These are phyloP conservation scores for Azorinus chamasolen DNA, from an alignment of 2,888 invertebrate species.

Conservation along the genomic window DNA sequence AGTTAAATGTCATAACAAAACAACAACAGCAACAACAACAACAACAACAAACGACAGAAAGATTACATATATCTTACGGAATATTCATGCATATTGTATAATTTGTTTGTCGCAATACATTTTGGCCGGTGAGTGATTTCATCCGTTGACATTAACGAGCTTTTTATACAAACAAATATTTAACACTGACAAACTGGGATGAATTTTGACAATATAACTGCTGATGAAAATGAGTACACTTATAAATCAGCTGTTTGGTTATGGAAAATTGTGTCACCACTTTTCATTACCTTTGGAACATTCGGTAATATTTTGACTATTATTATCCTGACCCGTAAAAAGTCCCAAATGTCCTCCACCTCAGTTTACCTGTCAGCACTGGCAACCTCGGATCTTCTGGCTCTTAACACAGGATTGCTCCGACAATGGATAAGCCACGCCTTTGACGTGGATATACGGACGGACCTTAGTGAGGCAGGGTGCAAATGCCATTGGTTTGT, in stretches of 20 bases:
- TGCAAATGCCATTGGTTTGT: slow-evolving; percentile 53
- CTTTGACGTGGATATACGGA: slow-evolving; percentile 42
- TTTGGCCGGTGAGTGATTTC: too few species aligned
- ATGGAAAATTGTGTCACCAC: slow-evolving; percentile 23
- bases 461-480: slow-evolving; percentile 32
- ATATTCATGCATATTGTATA: too few species aligned
- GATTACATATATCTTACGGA: too few species aligned
- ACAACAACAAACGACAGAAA: too few species aligned
- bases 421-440: slow-evolving; percentile 28
- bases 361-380: slow-evolving; percentile 10
- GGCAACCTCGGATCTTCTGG: slow-evolving; percentile 22
- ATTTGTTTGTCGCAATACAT: too few species aligned
- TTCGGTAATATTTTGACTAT: slow-evolving; percentile 21
- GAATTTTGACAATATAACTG: not conserved
- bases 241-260: slow-evolving; percentile 1
- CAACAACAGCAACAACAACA: too few species aligned
- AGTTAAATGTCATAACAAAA: too few species aligned
- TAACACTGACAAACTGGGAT: too few species aligned
- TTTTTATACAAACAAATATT: too few species aligned
- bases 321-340: slow-evolving; percentile 8
- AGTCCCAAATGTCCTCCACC: slow-evolving; percentile 5
- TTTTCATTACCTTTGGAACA: slow-evolving; percentile 24
- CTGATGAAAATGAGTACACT: not conserved
- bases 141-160: too few species aligned
- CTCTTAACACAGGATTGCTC: slow-evolving; percentile 19